Percentiles rank a stretch among this genome's conserved stretches.
phyloP scores from a whole-genome alignment of 2,888 invertebrate species.

The Pollenia amentaria region DNA sequence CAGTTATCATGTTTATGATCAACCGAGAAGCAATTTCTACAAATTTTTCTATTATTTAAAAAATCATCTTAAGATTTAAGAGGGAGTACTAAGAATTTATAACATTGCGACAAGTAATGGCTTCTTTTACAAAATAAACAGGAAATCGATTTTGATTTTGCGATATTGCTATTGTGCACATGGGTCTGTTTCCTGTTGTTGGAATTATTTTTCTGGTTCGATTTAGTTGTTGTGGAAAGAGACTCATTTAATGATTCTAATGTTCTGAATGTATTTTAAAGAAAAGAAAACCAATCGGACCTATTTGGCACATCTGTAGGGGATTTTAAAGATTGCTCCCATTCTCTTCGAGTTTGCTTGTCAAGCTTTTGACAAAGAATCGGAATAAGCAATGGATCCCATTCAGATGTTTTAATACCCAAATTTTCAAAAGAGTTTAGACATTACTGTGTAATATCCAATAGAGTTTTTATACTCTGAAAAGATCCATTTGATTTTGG shows the following conservation, averaged over 20 bases:
- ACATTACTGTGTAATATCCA: not conserved
- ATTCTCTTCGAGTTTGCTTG: too few relatives aligned
- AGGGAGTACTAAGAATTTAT: slow-evolving; percentile 25
- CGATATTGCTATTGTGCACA: slow-evolving; percentile 5
- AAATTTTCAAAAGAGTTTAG: not conserved
- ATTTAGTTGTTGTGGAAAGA: slow-evolving; percentile 3
- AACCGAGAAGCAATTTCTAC: too few relatives aligned
- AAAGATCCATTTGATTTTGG: not conserved
- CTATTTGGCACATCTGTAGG: too few relatives aligned
- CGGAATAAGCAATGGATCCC: too few relatives aligned
- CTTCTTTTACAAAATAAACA: slow-evolving; percentile 43
- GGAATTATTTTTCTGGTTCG: not conserved
- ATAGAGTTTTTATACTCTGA: not conserved
- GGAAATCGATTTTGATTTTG: not conserved
- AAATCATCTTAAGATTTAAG: too few relatives aligned
- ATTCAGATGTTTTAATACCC: too few relatives aligned
- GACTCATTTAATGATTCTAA: slow-evolving; percentile 2
- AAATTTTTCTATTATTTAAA: too few relatives aligned
- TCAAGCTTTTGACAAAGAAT: too few relatives aligned
- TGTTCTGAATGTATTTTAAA: slow-evolving; percentile 19
- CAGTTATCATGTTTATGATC: too few relatives aligned
- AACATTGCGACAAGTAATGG: not conserved
- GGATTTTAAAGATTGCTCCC: too few relatives aligned
- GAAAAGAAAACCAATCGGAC: too few relatives aligned
- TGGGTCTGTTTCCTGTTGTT: not conserved